Evolutionary conservation across 2,797 vertebrate genomes (phyloP), one percentile per base, ranked within the genome.

Genomic region (Onychomys arenicola): DNA sequence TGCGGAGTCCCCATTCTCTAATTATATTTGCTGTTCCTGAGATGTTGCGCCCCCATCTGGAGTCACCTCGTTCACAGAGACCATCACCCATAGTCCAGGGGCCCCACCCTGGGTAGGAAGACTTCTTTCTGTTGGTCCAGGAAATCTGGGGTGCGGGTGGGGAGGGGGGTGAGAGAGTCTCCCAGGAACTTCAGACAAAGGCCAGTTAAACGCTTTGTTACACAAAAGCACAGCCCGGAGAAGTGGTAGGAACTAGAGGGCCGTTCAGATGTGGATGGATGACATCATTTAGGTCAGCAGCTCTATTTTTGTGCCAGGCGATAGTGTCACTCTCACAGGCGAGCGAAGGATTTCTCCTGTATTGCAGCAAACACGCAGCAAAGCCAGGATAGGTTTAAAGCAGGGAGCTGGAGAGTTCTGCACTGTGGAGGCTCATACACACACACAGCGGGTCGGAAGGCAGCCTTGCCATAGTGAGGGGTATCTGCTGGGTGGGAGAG

Each of bases 201-300:
- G 25, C 17, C 81, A 63, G 13, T n/a, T 86, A 89, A 73, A 43
- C 91, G 77, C 73, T 97, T 95, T 67, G 16, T 82, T 63, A 83
- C 3, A 55, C 27, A 73, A 46, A 97, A 96, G 76, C 40, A 37
- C 46, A 73, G 61, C 49, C 4, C 3, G 78, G 73, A 40, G 61
- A 83, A 80, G 61, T 71, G n/a, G 40, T 63, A 14, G 63, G 63
- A 71, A 82, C 27, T 43, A 34, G 61, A 27, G 52, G 49, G 77
- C 78, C 8, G 77, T 83, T 96, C 37, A 11, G 37, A 77, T 57
- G 9, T 52, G 71, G 93, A 78, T 89, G 80, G 49, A 67, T 94
- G 90, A 87, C 61, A 32, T 83, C 90, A 93, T 97, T 92, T 89
- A 85, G 82, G 82, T 97, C 92, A 96, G 89, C 82, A 87, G 49